A percentile compares a stretch with the other conserved stretches of the same genome.
Evolutionary conservation across 2,797 vertebrate genomes (phyloP).

Genomic region (Sphenopsis melanotis): DNA sequence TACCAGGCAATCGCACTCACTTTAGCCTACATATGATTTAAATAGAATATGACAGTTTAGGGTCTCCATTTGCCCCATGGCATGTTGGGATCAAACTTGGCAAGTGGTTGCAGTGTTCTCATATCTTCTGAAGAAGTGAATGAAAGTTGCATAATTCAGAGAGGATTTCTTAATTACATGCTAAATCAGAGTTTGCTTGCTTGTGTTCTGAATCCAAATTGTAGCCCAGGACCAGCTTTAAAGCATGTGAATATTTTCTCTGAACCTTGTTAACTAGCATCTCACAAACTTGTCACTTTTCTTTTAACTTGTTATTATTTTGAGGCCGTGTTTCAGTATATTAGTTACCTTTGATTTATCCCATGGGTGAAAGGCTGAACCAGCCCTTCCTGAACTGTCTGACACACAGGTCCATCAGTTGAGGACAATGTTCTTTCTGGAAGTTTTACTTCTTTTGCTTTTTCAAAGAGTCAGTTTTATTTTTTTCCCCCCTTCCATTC

Average conservation of each 20-base stretch:
- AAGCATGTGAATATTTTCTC: not conserved
- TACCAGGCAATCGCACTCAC: not conserved
- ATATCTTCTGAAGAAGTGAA: constrained; percentile 57
- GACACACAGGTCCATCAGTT: not conserved
- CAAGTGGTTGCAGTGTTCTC: constrained; percentile 48
- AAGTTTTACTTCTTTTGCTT: not conserved
- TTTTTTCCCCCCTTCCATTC: not conserved
- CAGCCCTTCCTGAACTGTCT: not conserved
- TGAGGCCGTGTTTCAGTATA: not conserved
- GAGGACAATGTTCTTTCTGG: not conserved
- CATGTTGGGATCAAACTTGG: constrained; percentile 64
- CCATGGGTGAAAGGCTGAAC: not conserved
- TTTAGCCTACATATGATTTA: constrained; percentile 42
- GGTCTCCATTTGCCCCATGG: constrained; percentile 61
- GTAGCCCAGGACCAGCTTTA: not conserved
- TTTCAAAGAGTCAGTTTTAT: not conserved
- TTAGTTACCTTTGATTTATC: not conserved
- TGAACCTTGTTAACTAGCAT: not conserved
- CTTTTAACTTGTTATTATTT: not conserved
- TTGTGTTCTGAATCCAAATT: constrained; percentile 37
- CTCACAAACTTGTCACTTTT: not conserved
- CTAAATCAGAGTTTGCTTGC: constrained; percentile 39
- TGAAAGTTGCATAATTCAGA: constrained; percentile 53
- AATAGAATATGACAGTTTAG: constrained; percentile 68
- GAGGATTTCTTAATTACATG: constrained; percentile 49